Evolutionary conservation across 92 coral and sea anemone species (phyloP).

Genomic region (Montipora capitata): DNA sequence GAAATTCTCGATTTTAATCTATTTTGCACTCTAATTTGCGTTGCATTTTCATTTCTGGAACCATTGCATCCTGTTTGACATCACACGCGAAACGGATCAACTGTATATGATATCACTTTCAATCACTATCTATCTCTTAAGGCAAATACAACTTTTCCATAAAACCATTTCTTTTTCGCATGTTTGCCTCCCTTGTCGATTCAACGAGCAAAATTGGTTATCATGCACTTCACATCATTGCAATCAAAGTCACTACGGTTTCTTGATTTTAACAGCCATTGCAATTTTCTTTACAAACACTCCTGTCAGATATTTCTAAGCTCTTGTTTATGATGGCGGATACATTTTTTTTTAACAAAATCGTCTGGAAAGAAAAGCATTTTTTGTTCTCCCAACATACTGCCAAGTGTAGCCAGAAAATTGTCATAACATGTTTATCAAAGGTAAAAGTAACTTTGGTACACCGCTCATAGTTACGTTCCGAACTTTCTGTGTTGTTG

Average conservation of each 20-base stretch:
- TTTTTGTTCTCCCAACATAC: not conserved
- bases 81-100: too few relatives aligned
- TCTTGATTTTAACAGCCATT: slow-evolving; percentile 5
- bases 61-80: not conserved
- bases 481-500: not conserved
- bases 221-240: not conserved
- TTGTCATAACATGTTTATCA: not conserved
- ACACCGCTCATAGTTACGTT: too few relatives aligned
- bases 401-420: not conserved
- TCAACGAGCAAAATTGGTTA: slow-evolving; percentile 1
- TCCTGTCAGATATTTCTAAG: not conserved
- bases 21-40: not conserved
- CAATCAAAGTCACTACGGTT: slow-evolving; percentile 10
- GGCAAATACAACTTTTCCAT: not conserved
- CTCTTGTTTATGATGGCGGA: slow-evolving; percentile 15
- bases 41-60: not conserved
- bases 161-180: not conserved
- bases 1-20: not conserved
- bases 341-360: slow-evolving; percentile 32
- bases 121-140: not conserved
- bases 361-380: slow-evolving; percentile 9
- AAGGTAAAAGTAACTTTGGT: not conserved
- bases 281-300: slow-evolving; percentile 34
- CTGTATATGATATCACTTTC: not conserved
- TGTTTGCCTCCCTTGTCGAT: slow-evolving; percentile 22